phyloP scores from a whole-genome alignment of 1,140 invertebrate genomes.

The Pseudomyrmex sp. region DNA sequence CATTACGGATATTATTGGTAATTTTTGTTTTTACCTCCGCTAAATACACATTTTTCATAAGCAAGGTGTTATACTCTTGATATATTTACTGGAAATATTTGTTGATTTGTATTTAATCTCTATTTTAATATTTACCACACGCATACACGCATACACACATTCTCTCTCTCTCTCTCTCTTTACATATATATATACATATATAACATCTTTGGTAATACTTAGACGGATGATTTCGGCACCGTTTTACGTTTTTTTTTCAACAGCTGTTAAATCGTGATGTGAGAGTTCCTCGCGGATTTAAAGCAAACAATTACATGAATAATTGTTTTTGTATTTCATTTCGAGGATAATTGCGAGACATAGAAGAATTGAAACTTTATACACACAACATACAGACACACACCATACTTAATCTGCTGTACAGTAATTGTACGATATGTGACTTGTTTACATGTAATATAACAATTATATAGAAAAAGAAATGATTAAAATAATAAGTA shows the following conservation, averaged over 20 bases:
- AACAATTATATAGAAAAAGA: constrained; percentile 77
- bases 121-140: constrained; percentile 84
- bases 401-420: constrained; percentile 76
- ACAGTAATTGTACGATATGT: constrained; percentile 81
- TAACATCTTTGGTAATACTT: no score
- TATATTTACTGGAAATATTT: constrained; percentile 76
- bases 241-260: constrained; percentile 38
- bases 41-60: constrained; percentile 75
- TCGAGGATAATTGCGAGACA: constrained; percentile 59
- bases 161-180: no score
- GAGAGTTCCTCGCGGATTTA: constrained; percentile 47
- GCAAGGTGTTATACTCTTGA: constrained; percentile 58
- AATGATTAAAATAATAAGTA: constrained; percentile 77
- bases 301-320: constrained; percentile 52
- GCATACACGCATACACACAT: no score
- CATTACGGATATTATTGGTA: constrained; percentile 76
- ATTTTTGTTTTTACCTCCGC: constrained; percentile 78
- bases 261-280: no score
- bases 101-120: constrained; percentile 84
- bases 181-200: no score
- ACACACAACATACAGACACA: not conserved
- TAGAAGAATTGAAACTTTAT: constrained; percentile 77
- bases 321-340: constrained; percentile 67
- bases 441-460: constrained; percentile 81
- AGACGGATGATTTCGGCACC: constrained; percentile 27